Evolutionary conservation across 2,113 vertebrate species (phyloP).

Genomic region (Hepsetus odoe): DNA sequence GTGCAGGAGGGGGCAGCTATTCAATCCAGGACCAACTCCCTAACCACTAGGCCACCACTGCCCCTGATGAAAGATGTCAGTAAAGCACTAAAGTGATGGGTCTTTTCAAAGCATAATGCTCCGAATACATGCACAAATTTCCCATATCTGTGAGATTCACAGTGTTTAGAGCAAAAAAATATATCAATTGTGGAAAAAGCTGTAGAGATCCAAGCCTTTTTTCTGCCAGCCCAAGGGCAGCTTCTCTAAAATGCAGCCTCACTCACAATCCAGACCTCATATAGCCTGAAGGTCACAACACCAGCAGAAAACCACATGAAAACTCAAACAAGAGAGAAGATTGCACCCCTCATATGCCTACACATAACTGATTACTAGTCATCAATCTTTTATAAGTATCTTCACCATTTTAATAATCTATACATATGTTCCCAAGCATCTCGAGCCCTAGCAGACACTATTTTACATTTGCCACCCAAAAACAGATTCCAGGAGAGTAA

Average conservation of each 20-base stretch:
- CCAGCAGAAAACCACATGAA: slow-evolving; percentile 20
- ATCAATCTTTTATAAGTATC: slow-evolving; percentile 4
- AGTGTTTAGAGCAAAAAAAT: slow-evolving; percentile 2
- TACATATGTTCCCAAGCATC: slow-evolving; percentile 10
- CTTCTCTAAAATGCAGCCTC: slow-evolving; percentile 6
- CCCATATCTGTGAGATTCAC: not conserved
- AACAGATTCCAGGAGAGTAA: not conserved
- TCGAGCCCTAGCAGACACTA: not conserved
- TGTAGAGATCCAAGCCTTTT: slow-evolving; percentile 16
- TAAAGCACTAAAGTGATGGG: not conserved
- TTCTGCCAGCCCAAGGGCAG: slow-evolving; percentile 27
- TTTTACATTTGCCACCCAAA: slow-evolving; percentile 3
- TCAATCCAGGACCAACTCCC: too few relatives aligned
- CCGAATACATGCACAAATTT: not conserved
- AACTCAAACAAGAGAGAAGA: slow-evolving; percentile 11
- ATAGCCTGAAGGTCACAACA: slow-evolving; percentile 4
- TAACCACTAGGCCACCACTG: too few relatives aligned
- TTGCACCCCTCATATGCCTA: slow-evolving; percentile 6
- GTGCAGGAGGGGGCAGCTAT: too few relatives aligned
- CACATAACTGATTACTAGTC: slow-evolving; percentile 38
- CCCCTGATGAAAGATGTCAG: too few relatives aligned
- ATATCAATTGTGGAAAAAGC: not conserved
- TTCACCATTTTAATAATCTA: slow-evolving; percentile 26
- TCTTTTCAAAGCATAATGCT: not conserved
- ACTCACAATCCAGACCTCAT: not conserved